These are phyloP conservation scores for Siderastrea radians DNA, from an alignment of 92 coral and sea anemone genomes.

Conservation along the genomic window DNA sequence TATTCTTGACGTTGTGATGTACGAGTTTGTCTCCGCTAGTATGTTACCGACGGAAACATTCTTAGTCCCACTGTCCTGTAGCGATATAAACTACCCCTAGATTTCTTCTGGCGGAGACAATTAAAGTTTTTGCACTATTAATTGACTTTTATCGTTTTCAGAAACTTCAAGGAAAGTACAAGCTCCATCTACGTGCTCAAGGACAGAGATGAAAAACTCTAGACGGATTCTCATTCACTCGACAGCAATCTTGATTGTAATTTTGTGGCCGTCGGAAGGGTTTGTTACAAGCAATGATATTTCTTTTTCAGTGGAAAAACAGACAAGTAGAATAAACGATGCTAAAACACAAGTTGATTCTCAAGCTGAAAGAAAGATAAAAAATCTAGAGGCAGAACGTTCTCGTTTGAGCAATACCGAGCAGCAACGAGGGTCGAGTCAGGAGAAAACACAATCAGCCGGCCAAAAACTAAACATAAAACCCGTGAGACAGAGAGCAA, in stretches of 20 bases:
- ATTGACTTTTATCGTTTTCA: background rate
- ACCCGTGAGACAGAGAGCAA: background rate
- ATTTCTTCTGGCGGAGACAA: background rate
- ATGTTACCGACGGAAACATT: background rate
- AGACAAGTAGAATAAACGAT: background rate
- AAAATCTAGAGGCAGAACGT: constrained; percentile 2
- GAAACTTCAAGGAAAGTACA: background rate
- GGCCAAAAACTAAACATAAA: background rate
- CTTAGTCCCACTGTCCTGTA: background rate
- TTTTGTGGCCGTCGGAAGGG: background rate
- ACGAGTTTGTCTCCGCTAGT: background rate
- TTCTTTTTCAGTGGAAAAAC: background rate
- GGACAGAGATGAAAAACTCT: background rate
- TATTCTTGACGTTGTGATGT: background rate
- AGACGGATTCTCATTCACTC: background rate
- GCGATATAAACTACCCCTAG: background rate
- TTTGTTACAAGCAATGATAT: constrained; percentile 10
- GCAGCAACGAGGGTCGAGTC: background rate
- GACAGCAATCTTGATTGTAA: background rate
- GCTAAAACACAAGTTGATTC: background rate
- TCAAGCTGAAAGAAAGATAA: background rate
- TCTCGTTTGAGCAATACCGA: background rate
- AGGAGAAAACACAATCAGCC: background rate
- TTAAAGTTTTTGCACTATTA: background rate
- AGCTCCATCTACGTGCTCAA: background rate